phyloP scores from a whole-genome alignment of 1,140 invertebrate species.

The Sitophilus oryzae region DNA sequence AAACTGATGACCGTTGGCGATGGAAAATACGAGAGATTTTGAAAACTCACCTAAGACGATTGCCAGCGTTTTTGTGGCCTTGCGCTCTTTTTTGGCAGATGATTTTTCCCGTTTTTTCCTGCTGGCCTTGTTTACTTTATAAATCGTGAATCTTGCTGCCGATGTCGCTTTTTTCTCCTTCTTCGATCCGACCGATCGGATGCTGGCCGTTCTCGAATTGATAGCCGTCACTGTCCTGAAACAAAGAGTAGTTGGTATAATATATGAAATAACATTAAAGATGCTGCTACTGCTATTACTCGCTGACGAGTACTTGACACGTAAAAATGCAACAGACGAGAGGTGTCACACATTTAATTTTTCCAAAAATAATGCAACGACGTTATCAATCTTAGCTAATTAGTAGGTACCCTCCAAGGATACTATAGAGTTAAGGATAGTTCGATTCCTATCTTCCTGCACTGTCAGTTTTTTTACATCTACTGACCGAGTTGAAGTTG shows the following conservation, averaged over 20 bases:
- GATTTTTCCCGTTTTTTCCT: constrained; percentile 92
- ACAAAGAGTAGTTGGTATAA: constrained; percentile 21
- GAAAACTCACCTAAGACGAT: constrained; percentile 89
- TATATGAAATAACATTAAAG: too few relatives aligned
- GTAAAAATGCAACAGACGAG: too few relatives aligned
- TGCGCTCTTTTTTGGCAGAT: constrained; percentile 90
- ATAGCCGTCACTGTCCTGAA: constrained; percentile 49
- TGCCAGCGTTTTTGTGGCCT: constrained; percentile 98
- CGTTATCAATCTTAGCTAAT: too few relatives aligned
- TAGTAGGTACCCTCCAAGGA: too few relatives aligned
- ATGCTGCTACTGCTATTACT: too few relatives aligned
- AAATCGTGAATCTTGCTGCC: constrained; percentile 80
- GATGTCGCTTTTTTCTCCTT: constrained; percentile 64
- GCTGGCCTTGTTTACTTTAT: constrained; percentile 90
- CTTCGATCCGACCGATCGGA: constrained; percentile 51
- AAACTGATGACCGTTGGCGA: neutral
- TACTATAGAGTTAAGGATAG: too few relatives aligned
- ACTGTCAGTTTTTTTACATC: too few relatives aligned
- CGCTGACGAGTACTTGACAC: too few relatives aligned
- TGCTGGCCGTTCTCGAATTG: constrained; percentile 36
- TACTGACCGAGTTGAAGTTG: too few relatives aligned
- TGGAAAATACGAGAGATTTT: neutral
- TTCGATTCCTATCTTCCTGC: too few relatives aligned
- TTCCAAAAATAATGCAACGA: too few relatives aligned
- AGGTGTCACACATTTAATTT: too few relatives aligned